A percentile compares a stretch with the other conserved stretches of the same genome.
Conservation (phyloP, 1,140 invertebrate species). For the Apis laboriosa region DNA sequence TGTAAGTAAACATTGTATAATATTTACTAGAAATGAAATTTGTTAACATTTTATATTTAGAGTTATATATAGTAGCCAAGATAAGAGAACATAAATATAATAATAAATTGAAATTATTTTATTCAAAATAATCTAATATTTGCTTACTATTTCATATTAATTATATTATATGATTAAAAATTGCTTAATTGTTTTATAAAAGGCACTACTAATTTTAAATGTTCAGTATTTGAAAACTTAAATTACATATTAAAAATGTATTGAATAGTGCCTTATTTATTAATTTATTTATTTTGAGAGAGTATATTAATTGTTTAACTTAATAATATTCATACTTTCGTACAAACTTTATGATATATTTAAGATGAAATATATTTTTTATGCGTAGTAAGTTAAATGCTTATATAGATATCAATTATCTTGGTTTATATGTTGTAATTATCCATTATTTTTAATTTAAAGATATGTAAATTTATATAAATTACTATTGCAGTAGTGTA, state of each 20-base stretch:
- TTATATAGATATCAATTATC: conserved; percentile 11
- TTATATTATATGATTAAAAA: conserved; percentile 30
- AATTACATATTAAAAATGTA: conserved; percentile 24
- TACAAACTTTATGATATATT: conserved; percentile 1
- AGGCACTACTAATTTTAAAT: conserved; percentile 17
- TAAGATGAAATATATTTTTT: conserved; percentile 6
- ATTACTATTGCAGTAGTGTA: neutral
- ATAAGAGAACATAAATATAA: neutral
- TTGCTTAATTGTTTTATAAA: conserved; percentile 17
- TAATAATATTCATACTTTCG: conserved; percentile 22
- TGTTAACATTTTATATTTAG: conserved; percentile 14
- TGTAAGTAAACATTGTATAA: conserved; percentile 31
- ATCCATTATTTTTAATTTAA: neutral
- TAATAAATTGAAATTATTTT: conserved; percentile 19
- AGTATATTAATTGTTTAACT: conserved; percentile 1
- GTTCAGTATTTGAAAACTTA: neutral
- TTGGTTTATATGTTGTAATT: conserved; percentile 10
- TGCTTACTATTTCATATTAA: conserved; percentile 4
- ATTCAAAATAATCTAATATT: conserved; percentile 2
- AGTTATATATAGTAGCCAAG: conserved; percentile 14
- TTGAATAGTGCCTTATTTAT: conserved; percentile 16
- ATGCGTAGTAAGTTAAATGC: conserved; percentile 5
- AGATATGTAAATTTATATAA: conserved; percentile 32
- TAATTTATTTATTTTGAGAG: neutral
- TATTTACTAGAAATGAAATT: neutral